Conservation (phyloP, 2,113 vertebrate species). For the Turdus rufiventris region DNA sequence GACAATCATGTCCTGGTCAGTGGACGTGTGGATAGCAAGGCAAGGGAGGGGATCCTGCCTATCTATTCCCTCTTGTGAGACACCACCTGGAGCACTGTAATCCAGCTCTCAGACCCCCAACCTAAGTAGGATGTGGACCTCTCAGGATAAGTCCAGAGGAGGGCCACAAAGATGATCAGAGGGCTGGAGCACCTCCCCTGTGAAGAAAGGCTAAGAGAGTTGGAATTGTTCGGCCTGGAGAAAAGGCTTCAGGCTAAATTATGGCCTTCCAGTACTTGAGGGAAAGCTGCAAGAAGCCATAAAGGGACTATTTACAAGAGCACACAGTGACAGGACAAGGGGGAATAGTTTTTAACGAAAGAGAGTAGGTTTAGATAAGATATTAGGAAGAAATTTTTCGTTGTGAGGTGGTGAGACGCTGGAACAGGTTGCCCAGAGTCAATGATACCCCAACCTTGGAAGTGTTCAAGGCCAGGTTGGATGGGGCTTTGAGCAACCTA, state of each 20-base stretch:
- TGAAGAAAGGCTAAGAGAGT: not conserved
- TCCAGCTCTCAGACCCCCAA: not conserved
- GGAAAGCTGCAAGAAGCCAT: not conserved
- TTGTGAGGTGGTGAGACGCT: not conserved
- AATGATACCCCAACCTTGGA: not conserved
- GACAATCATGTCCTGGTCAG: rapidly evolving
- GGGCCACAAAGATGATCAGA: not conserved
- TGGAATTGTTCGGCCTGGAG: not conserved
- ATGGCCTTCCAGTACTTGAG: not conserved
- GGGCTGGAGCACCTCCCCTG: not conserved
- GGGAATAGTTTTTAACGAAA: not conserved
- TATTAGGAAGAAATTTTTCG: not conserved
- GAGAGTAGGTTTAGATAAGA: not conserved
- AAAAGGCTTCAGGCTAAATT: not conserved
- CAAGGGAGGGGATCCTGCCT: not conserved
- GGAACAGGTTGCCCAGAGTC: not conserved
- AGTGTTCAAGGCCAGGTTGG: not conserved
- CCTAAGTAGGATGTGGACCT: not conserved
- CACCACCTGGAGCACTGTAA: not conserved
- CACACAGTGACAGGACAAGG: not conserved
- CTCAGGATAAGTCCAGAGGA: not conserved
- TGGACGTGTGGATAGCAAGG: rapidly evolving
- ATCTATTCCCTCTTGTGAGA: not conserved
- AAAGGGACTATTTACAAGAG: not conserved
- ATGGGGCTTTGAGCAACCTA: not conserved